Evolutionary conservation across 2,888 invertebrate genomes (phyloP), one percentile per base, ranked within the genome.

Genomic region (Chrysodeixis includens): DNA sequence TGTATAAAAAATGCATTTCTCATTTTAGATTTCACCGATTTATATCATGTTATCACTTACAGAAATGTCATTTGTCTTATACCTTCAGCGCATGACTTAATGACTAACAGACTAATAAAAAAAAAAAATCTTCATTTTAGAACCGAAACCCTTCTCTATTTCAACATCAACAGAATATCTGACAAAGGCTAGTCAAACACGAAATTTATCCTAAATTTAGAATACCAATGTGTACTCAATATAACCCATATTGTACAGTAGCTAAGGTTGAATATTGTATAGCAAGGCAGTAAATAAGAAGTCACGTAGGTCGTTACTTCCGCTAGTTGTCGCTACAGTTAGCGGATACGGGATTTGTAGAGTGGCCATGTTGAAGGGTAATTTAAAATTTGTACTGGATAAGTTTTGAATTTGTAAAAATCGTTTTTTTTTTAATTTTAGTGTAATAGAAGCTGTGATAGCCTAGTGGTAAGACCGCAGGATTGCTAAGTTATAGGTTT

Each of bases 251-350:
- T n/a, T 0, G 0, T 0, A 2, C 0, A 0, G 0, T 0, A 1
- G 0, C 22, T 64, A 74, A 65, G 57, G 65, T 70, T 46, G 14
- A 32, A 12, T 60, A 60, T 66, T 7, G n/a, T 35, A 12, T 65
- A 61, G n/a, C 8, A 35, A 7, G 53, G 30, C 30, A 63, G 53
- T 69, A 71, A 66, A 65, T 78, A 66, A 70, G 71, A 63, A 74
- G 78, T 80, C 79, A 79, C 79, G 80, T 74, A 80, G 74, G 66
- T 81, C 80, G 81, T 81, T 81, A 79, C 67, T 81, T 77, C 69
- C 69, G 73, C 68, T 71, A 81, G 79, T 81, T 81, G 81, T 79
- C 79, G 79, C 68, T 67, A 69, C 70, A 62, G 78, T 74, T 67
- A 67, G 68, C 57, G 76, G 74, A 78, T 77, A 71, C 75, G 72